Conservation (phyloP, 2,888 invertebrate genomes). For the Tridacna gigas region DNA sequence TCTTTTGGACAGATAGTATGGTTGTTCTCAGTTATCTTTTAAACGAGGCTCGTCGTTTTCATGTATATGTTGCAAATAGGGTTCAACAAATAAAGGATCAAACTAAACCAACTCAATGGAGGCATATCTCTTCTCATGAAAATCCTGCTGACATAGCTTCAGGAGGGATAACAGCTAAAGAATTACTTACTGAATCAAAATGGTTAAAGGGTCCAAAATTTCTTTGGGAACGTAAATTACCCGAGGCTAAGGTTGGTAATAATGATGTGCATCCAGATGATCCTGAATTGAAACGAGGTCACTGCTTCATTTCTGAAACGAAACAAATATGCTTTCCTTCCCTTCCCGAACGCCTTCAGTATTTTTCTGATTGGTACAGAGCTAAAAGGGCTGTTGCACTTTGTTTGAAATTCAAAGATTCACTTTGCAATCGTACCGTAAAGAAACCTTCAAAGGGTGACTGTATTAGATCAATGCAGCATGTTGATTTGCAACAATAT, state of each 20-base stretch:
- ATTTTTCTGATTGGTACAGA: slow-evolving; percentile 47
- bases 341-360: slow-evolving; percentile 37
- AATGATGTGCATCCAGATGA: slow-evolving; percentile 24
- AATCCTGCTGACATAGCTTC: slow-evolving; percentile 60
- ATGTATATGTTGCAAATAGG: slow-evolving; percentile 14
- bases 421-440: slow-evolving; percentile 11
- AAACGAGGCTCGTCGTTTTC: slow-evolving; percentile 9
- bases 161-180: slow-evolving; percentile 11
- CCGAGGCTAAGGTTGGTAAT: slow-evolving; percentile 42
- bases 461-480: neutral
- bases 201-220: slow-evolving; percentile 56
- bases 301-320: slow-evolving; percentile 25
- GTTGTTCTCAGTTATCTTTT: slow-evolving; percentile 63
- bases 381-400: slow-evolving; percentile 32
- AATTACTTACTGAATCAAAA: slow-evolving; percentile 15
- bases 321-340: slow-evolving; percentile 15
- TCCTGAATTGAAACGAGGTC: slow-evolving; percentile 40
- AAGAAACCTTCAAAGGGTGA: slow-evolving; percentile 4
- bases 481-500: neutral
- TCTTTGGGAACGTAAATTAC: slow-evolving; percentile 44
- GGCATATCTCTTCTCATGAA: slow-evolving; percentile 37
- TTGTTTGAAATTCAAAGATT: slow-evolving; percentile 40
- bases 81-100: slow-evolving; percentile 14
- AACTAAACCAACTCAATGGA: slow-evolving; percentile 1
- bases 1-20: slow-evolving; percentile 64